A percentile compares a stretch with the other conserved stretches of the same genome.
phyloP scores from a whole-genome alignment of 2,113 vertebrate species.

The Pungitius pungitius region DNA sequence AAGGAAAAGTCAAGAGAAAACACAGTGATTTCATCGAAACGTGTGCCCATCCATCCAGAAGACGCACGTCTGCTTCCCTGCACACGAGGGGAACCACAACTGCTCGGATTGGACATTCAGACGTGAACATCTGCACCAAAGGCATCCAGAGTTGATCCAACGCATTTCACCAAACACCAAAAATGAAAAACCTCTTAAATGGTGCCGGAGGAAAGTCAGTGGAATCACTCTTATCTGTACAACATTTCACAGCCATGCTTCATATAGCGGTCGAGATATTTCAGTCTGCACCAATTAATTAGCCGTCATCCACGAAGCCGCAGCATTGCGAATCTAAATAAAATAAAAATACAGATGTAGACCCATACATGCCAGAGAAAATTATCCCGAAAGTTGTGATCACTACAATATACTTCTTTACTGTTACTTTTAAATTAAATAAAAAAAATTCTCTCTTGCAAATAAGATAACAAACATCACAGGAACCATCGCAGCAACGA shows the following conservation, averaged over 20 bases:
- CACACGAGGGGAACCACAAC: neutral
- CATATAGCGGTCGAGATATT: neutral
- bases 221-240: neutral
- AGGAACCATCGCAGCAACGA: neutral
- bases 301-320: neutral
- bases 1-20: neutral
- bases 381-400: neutral
- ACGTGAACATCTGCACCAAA: neutral
- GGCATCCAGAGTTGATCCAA: neutral
- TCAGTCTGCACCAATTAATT: neutral
- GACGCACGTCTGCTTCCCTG: neutral
- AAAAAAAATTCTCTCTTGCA: neutral
- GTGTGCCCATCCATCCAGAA: neutral
- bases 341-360: neutral
- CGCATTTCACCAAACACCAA: neutral
- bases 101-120: neutral
- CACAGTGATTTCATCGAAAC: neutral
- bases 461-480: neutral
- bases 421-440: neutral
- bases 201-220: neutral
- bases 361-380: neutral
- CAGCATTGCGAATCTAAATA: neutral
- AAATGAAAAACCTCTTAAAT: neutral
- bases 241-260: neutral
- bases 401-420: neutral